Conservation (phyloP, 2,888 invertebrate species). For the Gibbula magus region DNA sequence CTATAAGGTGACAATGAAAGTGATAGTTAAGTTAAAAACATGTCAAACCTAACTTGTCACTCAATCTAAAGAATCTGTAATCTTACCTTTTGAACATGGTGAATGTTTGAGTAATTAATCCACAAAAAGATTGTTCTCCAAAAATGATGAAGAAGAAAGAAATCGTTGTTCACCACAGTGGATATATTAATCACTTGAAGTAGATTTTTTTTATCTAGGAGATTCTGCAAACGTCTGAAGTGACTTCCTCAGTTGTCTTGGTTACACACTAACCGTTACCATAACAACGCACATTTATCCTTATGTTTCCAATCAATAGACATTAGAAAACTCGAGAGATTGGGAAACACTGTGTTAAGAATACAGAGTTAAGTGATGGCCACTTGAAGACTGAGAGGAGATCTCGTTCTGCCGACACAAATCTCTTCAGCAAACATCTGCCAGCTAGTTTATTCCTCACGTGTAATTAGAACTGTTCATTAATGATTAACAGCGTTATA, state of each 20-base stretch:
- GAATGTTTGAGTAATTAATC: background rate
- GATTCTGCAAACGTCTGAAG: background rate
- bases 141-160: background rate
- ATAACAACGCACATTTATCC: slow-evolving; percentile 1
- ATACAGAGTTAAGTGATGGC: background rate
- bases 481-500: slow-evolving; percentile 12
- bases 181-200: background rate
- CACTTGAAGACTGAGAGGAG: background rate
- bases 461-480: slow-evolving; percentile 4
- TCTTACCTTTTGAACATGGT: slow-evolving; percentile 3
- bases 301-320: slow-evolving; percentile 17
- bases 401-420: background rate
- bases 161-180: background rate
- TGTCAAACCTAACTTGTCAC: background rate
- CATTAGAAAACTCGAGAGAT: background rate
- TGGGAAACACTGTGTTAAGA: background rate
- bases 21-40: too few relatives aligned
- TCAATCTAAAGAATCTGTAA: background rate
- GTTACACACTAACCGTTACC: background rate
- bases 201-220: background rate
- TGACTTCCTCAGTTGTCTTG: slow-evolving; percentile 2
- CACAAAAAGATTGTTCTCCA: background rate
- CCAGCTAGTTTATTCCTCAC: background rate
- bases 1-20: too few relatives aligned
- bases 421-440: background rate